phyloP scores from a whole-genome alignment of 2,797 vertebrate species.

The Microctenopoma lineatum region DNA sequence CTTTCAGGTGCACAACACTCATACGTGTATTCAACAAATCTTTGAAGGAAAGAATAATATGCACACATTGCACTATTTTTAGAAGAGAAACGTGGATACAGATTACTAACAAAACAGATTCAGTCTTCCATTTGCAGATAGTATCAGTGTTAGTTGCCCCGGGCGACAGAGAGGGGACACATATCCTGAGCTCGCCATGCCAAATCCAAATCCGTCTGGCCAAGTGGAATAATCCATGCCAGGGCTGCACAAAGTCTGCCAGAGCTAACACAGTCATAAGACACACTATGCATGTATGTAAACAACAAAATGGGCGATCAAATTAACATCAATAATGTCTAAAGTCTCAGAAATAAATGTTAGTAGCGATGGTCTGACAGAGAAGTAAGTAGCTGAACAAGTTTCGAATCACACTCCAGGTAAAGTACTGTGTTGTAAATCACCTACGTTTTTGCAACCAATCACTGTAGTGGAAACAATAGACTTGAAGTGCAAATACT shows the following conservation, averaged over 20 bases:
- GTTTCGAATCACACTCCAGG: slow-evolving; percentile 5
- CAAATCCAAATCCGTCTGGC: slow-evolving; percentile 68
- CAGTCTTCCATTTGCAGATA: slow-evolving; percentile 66
- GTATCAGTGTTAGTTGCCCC: slow-evolving; percentile 63
- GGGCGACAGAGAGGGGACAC: slow-evolving; percentile 50
- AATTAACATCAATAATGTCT: background rate
- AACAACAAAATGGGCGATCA: slow-evolving; percentile 24
- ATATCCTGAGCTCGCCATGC: slow-evolving; percentile 61
- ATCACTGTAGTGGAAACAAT: background rate
- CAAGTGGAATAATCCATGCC: slow-evolving; percentile 76
- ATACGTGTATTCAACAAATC: slow-evolving; percentile 25
- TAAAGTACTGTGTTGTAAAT: background rate
- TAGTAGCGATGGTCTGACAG: background rate
- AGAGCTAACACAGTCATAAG: slow-evolving; percentile 34
- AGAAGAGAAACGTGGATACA: slow-evolving; percentile 48
- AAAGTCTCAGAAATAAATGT: slow-evolving; percentile 2
- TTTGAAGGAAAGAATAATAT: slow-evolving; percentile 45
- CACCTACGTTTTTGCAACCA: background rate
- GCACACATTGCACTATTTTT: slow-evolving; percentile 58
- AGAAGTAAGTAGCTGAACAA: background rate
- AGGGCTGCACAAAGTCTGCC: slow-evolving; percentile 55
- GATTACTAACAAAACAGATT: slow-evolving; percentile 61
- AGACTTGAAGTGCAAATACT: background rate
- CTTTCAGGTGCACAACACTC: slow-evolving; percentile 42
- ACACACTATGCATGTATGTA: background rate